These are phyloP conservation scores for Eilema depressum DNA, from an alignment of 2,888 invertebrate genomes.

Conservation along the genomic window DNA sequence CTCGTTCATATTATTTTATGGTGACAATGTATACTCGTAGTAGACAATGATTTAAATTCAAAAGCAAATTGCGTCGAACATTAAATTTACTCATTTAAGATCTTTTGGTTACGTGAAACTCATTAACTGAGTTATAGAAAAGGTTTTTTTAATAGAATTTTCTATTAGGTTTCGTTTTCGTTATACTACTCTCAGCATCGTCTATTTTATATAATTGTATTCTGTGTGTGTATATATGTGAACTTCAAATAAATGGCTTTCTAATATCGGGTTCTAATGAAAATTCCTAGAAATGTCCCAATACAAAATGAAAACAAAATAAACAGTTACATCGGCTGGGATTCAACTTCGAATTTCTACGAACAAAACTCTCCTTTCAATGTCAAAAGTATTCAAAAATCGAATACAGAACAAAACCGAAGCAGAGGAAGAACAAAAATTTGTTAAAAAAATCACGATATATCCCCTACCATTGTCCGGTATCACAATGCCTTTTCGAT, in stretches of 20 bases:
- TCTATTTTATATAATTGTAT: too few species aligned
- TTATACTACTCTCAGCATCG: background rate
- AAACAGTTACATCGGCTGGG: background rate
- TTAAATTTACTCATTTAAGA: background rate
- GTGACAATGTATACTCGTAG: too few species aligned
- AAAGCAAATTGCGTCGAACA: background rate
- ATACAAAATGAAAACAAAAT: background rate
- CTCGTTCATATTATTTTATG: too few species aligned
- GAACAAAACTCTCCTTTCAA: constrained; percentile 31
- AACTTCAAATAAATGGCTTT: background rate
- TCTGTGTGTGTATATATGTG: too few species aligned
- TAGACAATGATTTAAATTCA: background rate
- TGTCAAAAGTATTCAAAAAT: constrained; percentile 65
- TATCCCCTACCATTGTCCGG: constrained; percentile 78
- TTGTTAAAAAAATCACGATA: constrained; percentile 65
- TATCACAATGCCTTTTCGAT: constrained; percentile 85
- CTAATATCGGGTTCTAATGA: background rate
- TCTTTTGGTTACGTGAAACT: too few species aligned
- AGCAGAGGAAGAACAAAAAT: constrained; percentile 55
- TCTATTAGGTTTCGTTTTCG: too few species aligned
- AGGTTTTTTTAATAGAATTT: too few species aligned
- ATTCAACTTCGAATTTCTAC: constrained; percentile 11
- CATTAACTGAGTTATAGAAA: too few species aligned
- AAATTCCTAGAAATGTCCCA: background rate
- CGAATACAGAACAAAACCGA: constrained; percentile 53